Base-by-base conservation (phyloP, 23 tunicate genomes). In the Phallusia fumigata region DNA sequence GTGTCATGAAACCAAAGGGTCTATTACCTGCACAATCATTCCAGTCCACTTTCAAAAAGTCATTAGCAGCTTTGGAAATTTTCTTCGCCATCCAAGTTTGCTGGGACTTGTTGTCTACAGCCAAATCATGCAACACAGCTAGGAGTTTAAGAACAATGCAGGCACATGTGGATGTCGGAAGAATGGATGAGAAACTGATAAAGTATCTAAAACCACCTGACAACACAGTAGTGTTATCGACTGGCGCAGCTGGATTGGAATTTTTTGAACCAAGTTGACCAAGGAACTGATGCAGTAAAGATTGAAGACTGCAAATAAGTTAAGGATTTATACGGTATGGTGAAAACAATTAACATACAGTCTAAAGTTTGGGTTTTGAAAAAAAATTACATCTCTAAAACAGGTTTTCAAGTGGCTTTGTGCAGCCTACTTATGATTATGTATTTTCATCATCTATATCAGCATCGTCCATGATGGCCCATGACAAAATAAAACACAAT, bases 51-150 rank as follows among this genome's bases (percentile, higher is more conserved):
- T 30, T 65, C 78, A 85, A 79, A 65, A 85, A 85, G 28, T 69
- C 79, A 52, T 33, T 5, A 26, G 83, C 83, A 26, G 44, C 44
- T 10, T n/a, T 24, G 52, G 81, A 75, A 3, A 85, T 36, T 32
- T 85, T 79, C 69, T 85, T 85, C 28, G 83, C 78, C 88, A 85
- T 85, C 83, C 83, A 78, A 26, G 78, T 30, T 40, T 85, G 83
- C 30, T 78, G 83, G n/a, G 88, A 78, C 65, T 81, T 84, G 36
- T 76, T 33, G 28, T 73, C 83, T 52, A 76, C 76, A 32, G 76
- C 88, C 26, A 73, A 74, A 0, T 85, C 95, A 31, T 75, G 53
- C 16, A 80, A 21, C 22, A 64, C 40, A 0, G 78, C 18, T 13
- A 90, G 83, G 1, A 90, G 75, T 85, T 90, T 90, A 0, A 82